Percentiles rank a stretch among this genome's conserved stretches.
These are phyloP conservation scores for Holothuria leucospilota DNA, from an alignment of 53 echinoderm and acorn worm genomes.

Conservation along the genomic window DNA sequence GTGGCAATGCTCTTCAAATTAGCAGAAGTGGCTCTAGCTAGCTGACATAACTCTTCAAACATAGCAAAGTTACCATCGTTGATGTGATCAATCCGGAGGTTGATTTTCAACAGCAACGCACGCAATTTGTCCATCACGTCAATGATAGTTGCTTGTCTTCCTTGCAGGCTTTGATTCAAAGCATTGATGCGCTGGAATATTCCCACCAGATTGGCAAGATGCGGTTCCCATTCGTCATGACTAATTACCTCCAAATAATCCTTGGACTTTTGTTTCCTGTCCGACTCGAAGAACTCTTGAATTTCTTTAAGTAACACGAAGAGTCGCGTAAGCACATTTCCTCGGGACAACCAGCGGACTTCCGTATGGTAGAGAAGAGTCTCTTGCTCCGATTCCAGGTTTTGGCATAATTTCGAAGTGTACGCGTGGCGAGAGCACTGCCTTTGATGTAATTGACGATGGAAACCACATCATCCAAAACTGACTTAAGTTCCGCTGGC, in stretches of 20 bases:
- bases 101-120: conserved; percentile 21
- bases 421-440: too few relatives aligned
- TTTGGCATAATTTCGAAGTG: too few relatives aligned
- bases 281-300: not conserved
- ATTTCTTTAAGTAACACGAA: not conserved
- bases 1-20: conserved; percentile 8
- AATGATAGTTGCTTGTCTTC: conserved; percentile 12
- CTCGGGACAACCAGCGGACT: not conserved
- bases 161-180: conserved; percentile 4
- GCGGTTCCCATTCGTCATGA: not conserved
- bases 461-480: too few relatives aligned
- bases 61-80: not conserved
- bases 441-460: too few relatives aligned
- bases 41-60: conserved; percentile 2
- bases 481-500: too few relatives aligned
- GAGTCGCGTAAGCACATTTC: not conserved
- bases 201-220: conserved; percentile 7
- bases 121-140: not conserved
- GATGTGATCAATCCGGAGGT: conserved; percentile 3
- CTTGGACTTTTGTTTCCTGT: not conserved
- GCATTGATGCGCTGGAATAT: not conserved
- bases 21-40: not conserved
- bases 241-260: conserved; percentile 1
- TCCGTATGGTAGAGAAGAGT: conserved; percentile 6
- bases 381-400: too few relatives aligned